A percentile compares a stretch with the other conserved stretches of the same genome.
These are phyloP conservation scores for Eumerus sabulonum DNA, from an alignment of 2,888 invertebrate genomes.

Conservation along the genomic window DNA sequence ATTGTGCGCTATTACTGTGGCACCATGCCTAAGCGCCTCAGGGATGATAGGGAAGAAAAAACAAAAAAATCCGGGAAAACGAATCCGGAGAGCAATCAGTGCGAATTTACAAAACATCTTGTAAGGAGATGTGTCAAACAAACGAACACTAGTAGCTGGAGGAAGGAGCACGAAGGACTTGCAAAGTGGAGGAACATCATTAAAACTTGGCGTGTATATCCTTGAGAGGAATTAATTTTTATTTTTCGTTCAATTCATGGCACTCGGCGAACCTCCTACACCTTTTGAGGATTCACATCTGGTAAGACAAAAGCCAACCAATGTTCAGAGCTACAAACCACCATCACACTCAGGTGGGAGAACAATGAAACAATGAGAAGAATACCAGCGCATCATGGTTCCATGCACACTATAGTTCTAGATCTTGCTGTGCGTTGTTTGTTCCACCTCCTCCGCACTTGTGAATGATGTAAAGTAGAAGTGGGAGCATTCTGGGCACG, in stretches of 20 bases:
- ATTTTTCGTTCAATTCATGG: constrained; percentile 41
- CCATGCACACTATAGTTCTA: constrained; percentile 5
- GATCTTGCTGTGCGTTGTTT: background rate
- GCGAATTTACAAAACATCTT: constrained; percentile 41
- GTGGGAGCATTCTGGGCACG: constrained; percentile 28
- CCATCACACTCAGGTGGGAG: constrained; percentile 2
- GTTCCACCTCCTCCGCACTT: constrained; percentile 4
- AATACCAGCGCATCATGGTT: constrained; percentile 17
- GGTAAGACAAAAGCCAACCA: constrained; percentile 13
- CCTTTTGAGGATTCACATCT: background rate
- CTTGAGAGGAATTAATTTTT: constrained; percentile 46
- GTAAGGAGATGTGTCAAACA: constrained; percentile 47
- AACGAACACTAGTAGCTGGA: background rate
- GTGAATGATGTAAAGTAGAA: constrained; percentile 53
- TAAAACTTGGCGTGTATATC: constrained; percentile 31
- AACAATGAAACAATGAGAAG: constrained; percentile 49
- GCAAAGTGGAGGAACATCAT: constrained; percentile 23
- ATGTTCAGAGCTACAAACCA: background rate
- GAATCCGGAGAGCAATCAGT: constrained; percentile 28
- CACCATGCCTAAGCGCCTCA: background rate
- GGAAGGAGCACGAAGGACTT: background rate
- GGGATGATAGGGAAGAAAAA: background rate
- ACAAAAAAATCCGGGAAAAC: background rate
- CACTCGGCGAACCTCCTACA: too few species aligned
- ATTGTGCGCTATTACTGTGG: background rate